Conservation (phyloP, 1,140 invertebrate species). For the Contarinia nasturtii region DNA sequence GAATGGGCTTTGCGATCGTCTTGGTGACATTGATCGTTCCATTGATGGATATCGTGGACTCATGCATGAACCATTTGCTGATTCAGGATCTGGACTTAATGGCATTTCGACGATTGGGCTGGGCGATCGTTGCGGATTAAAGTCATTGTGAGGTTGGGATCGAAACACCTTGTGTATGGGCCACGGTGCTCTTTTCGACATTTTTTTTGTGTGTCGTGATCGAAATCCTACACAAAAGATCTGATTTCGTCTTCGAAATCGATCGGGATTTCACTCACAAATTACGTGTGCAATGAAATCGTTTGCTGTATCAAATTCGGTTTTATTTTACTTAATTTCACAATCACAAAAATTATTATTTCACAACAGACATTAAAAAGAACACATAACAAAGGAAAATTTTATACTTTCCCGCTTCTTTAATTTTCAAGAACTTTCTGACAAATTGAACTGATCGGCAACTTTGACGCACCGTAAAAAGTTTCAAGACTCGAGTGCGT, state of each 20-base stretch:
- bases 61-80: slow-evolving; percentile 4
- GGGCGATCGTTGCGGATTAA: slow-evolving; percentile 15
- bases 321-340: too few relatives aligned
- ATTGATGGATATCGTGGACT: slow-evolving; percentile 5
- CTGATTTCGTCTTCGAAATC: background rate
- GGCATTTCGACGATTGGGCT: slow-evolving; percentile 23
- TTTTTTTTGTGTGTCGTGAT: background rate
- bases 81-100: slow-evolving; percentile 21
- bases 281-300: too few relatives aligned
- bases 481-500: too few relatives aligned
- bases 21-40: background rate
- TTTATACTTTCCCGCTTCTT: too few relatives aligned
- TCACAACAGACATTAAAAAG: too few relatives aligned
- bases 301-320: too few relatives aligned
- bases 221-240: background rate
- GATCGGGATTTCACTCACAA: background rate
- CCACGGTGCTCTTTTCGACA: slow-evolving; percentile 36
- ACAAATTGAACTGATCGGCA: too few relatives aligned
- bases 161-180: slow-evolving; percentile 40
- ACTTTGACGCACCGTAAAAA: too few relatives aligned
- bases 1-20: background rate
- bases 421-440: too few relatives aligned
- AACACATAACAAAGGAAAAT: too few relatives aligned
- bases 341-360: too few relatives aligned
- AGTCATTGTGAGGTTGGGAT: slow-evolving; percentile 9